Evolutionary conservation across 1,140 invertebrate genomes (phyloP), one percentile per base, ranked within the genome.

Genomic region (Platyscapa corneri): DNA sequence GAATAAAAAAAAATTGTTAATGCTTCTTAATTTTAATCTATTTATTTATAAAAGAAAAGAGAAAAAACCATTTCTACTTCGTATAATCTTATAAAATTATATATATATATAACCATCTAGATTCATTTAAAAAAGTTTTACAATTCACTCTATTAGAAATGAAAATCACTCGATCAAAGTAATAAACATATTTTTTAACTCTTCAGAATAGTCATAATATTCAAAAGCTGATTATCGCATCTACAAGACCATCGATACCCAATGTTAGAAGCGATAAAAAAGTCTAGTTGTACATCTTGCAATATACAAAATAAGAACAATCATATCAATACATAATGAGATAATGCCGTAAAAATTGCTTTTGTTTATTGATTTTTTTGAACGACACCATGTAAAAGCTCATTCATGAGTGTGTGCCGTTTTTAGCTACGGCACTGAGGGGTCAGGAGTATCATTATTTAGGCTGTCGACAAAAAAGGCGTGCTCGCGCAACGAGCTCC

Each of bases 191-290:
- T 60, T 27, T 27, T 60, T 60, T 3, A 60, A 27, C 56, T 56
- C n/a, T 30, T 30, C 10, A 34, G 34, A 67, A 34, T 34, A 67
- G 34, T 67, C 14, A 67, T 18, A 67, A 34, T 30, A 34, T 46
- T 70, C 0, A 20, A 70, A 37, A 20, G 34, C 32, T 37, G 67
- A 70, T 23, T 70, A 70, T 14, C 32, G 32, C n/a, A 14, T 23
- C 0, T 37, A 5, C 67, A 37, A 39, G 34, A 39, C 67, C 20
- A 37, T 56, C 39, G 7, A 56, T 27, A 20, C 77, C 56, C 77
- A 64, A 64, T 79, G 20, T 49, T 79, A 30, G 32, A 77, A 56
- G 75, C 49, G 75, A 56, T 37, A 79, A 79, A 64, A 27, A 56
- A 74, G 34, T 60, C 34, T n/a, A 8, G 20, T 79, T 39, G 37